These are phyloP conservation scores for Pollenia amentaria DNA, from an alignment of 2,888 invertebrate genomes.

Conservation along the genomic window DNA sequence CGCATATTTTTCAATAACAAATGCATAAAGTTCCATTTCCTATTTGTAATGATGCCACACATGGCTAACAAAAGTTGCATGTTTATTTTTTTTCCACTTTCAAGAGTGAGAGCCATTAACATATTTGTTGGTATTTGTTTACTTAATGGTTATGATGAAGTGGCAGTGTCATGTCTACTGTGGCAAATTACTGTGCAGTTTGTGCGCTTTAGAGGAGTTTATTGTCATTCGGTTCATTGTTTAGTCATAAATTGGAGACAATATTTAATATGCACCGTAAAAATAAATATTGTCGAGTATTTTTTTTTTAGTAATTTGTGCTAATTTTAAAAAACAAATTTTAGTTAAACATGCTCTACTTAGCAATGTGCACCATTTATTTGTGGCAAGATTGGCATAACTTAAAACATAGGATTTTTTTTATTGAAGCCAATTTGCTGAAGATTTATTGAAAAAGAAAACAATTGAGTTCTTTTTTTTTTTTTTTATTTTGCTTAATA, in stretches of 20 bases:
- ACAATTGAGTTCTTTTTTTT: too few relatives aligned
- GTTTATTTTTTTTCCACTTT: slow-evolving; percentile 15
- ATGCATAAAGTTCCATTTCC: too few relatives aligned
- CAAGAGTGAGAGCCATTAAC: slow-evolving; percentile 19
- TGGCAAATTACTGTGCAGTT: slow-evolving; percentile 25
- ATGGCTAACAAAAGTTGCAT: slow-evolving; percentile 11
- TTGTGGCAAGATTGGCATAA: neutral
- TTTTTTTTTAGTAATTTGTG: slow-evolving; percentile 25
- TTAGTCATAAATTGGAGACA: slow-evolving; percentile 46
- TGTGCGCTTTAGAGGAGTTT: slow-evolving; percentile 17
- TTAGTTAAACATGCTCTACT: too few relatives aligned
- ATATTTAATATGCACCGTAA: slow-evolving; percentile 22
- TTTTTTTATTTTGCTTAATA: too few relatives aligned
- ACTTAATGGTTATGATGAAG: slow-evolving; percentile 14
- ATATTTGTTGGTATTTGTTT: slow-evolving; percentile 14
- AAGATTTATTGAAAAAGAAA: too few relatives aligned
- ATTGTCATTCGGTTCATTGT: slow-evolving; percentile 58
- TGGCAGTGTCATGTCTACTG: slow-evolving; percentile 29
- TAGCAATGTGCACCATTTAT: neutral
- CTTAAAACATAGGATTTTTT: neutral
- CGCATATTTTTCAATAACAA: too few relatives aligned
- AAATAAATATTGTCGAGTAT: slow-evolving; percentile 11
- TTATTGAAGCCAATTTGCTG: too few relatives aligned
- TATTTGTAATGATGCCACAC: slow-evolving; percentile 4
- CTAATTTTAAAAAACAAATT: neutral